These are phyloP conservation scores for Tethea ocularis DNA, from an alignment of 2,888 invertebrate species.

Conservation along the genomic window DNA sequence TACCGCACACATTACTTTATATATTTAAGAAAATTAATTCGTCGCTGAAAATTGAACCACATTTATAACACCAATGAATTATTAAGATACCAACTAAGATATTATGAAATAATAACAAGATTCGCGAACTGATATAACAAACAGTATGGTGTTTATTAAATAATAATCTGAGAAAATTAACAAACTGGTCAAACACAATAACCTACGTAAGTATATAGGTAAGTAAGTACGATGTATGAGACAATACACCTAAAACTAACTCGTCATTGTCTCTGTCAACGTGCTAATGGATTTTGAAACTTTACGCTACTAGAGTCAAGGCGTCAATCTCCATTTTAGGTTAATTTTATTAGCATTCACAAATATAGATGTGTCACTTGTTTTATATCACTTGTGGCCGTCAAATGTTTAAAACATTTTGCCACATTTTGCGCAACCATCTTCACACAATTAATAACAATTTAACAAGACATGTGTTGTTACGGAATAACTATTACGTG, in stretches of 20 bases:
- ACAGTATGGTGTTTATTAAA: neutral
- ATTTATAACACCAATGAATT: no score
- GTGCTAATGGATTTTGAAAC: constrained; percentile 37
- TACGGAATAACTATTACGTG: constrained; percentile 33
- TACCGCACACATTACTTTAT: no score
- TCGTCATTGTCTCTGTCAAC: constrained; percentile 19
- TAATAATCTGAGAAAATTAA: neutral
- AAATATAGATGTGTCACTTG: constrained; percentile 25
- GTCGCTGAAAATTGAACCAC: no score
- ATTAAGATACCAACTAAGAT: no score
- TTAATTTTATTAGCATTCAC: constrained; percentile 28
- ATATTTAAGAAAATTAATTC: no score
- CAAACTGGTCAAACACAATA: constrained; percentile 1
- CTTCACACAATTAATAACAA: constrained; percentile 8
- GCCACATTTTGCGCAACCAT: constrained; percentile 20
- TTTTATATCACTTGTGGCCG: constrained; percentile 14
- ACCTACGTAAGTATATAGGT: neutral
- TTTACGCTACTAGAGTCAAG: constrained; percentile 10
- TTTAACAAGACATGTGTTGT: constrained; percentile 27
- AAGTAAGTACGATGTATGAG: neutral
- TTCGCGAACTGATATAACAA: neutral
- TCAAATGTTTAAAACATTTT: constrained; percentile 21
- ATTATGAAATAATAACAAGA: neutral
- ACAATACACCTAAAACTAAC: neutral
- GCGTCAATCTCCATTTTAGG: constrained; percentile 16